phyloP scores from a whole-genome alignment of 1,140 invertebrate genomes.

The Drosophila ficusphila region DNA sequence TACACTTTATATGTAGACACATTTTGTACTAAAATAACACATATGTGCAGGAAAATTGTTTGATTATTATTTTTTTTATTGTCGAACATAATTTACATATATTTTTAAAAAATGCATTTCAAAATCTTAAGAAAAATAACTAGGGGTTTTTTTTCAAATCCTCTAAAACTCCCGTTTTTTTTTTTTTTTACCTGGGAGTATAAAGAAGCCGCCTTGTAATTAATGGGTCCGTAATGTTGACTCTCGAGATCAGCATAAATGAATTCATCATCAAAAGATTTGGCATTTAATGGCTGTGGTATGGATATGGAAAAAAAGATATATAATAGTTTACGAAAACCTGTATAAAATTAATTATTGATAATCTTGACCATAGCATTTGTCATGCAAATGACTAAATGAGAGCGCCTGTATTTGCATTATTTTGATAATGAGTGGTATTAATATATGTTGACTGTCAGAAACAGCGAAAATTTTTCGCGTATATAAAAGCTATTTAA shows the following conservation, averaged over 20 bases:
- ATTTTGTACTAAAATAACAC: too few relatives aligned
- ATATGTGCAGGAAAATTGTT: too few relatives aligned
- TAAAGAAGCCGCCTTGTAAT: conserved; percentile 94
- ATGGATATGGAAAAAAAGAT: conserved; percentile 8
- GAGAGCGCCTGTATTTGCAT: not conserved
- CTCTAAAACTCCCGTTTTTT: conserved; percentile 84
- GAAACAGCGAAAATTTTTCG: not conserved
- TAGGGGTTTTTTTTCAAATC: conserved; percentile 61
- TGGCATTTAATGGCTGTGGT: conserved; percentile 84
- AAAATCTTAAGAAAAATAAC: conserved; percentile 9
- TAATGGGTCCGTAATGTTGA: conserved; percentile 91
- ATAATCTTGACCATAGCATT: not conserved
- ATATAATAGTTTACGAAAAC: too few relatives aligned
- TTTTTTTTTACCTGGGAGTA: conserved; percentile 88
- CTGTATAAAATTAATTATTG: too few relatives aligned
- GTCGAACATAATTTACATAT: too few relatives aligned
- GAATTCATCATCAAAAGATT: conserved; percentile 90
- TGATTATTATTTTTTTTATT: too few relatives aligned
- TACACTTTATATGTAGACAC: too few relatives aligned
- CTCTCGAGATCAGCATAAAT: conserved; percentile 96
- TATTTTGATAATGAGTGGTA: not conserved
- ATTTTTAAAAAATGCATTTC: conserved; percentile 51
- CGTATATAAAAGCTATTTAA: not conserved
- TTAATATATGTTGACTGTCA: not conserved
- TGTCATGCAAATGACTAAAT: conserved; percentile 13